Conservation (phyloP, 2,113 vertebrate species). For the Ranitomeya variabilis region DNA sequence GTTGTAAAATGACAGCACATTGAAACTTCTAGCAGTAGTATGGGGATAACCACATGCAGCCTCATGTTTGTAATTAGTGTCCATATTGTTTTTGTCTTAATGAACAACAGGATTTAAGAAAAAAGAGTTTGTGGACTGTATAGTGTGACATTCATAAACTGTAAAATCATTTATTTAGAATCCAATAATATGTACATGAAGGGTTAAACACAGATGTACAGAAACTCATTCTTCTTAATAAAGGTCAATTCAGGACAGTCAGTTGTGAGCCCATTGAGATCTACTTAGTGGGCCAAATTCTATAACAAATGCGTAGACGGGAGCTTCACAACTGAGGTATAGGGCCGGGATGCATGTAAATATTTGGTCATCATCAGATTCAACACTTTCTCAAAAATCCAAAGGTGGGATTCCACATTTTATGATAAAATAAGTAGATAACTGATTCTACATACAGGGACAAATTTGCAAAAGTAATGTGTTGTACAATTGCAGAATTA, state of each 20-base stretch:
- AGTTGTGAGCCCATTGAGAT: constrained; percentile 31
- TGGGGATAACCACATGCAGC: constrained; percentile 38
- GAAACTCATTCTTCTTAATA: constrained; percentile 21
- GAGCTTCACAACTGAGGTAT: constrained; percentile 34
- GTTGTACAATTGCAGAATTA: too few species aligned
- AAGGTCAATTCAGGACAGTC: constrained; percentile 50
- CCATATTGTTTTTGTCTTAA: constrained; percentile 37
- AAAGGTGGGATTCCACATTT: constrained; percentile 24
- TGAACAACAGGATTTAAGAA: constrained; percentile 31
- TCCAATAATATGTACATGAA: background rate
- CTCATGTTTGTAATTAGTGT: constrained; percentile 55
- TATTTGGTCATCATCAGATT: constrained; percentile 6
- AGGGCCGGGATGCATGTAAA: constrained; percentile 9
- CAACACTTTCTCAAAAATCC: constrained; percentile 4
- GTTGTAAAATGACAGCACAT: constrained; percentile 51
- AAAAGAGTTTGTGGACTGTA: constrained; percentile 4
- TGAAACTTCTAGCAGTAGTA: constrained; percentile 43
- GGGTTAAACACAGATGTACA: constrained; percentile 34
- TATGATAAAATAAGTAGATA: background rate
- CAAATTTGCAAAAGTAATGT: background rate
- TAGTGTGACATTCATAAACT: constrained; percentile 16
- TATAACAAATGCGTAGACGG: constrained; percentile 10
- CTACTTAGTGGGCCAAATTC: constrained; percentile 32
- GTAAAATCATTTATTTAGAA: constrained; percentile 27
- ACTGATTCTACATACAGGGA: background rate